Evolutionary conservation across 2,113 vertebrate genomes (phyloP).

Genomic region (Bos javanicus): DNA sequence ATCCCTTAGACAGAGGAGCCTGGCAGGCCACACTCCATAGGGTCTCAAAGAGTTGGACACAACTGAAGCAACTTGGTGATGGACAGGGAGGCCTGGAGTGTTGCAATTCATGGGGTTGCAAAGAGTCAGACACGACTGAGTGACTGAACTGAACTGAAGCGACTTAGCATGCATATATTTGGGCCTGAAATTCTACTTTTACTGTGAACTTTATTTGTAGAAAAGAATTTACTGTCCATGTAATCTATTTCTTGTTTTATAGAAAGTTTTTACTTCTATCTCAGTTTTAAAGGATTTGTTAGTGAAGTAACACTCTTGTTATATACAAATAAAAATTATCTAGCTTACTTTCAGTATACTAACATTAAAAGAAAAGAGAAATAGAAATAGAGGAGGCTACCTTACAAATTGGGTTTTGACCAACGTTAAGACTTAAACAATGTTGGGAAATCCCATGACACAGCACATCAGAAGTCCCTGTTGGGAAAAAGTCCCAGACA

Average conservation of each 20-base stretch:
- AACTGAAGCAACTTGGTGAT: not conserved
- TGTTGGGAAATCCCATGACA: not conserved
- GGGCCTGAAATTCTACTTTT: not conserved
- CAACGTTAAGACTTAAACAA: not conserved
- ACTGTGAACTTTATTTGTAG: not conserved
- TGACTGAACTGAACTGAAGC: not conserved
- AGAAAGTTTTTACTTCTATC: not conserved
- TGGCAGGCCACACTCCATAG: not conserved
- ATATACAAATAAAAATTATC: not conserved
- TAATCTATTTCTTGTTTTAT: not conserved
- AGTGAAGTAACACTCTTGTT: not conserved
- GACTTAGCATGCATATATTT: not conserved
- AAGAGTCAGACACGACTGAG: not conserved
- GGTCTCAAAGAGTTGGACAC: not conserved
- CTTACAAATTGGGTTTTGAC: not conserved
- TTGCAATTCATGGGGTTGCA: no score
- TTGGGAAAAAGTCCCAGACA: not conserved
- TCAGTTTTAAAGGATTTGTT: not conserved
- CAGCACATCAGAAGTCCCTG: not conserved
- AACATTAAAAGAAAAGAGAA: not conserved
- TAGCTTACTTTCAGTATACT: not conserved
- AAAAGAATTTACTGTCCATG: not conserved
- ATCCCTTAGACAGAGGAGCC: not conserved
- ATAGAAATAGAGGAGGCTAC: not conserved
- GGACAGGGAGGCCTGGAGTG: no score